Base-by-base conservation (phyloP, 2,113 vertebrate genomes). In the Isurus oxyrinchus region DNA sequence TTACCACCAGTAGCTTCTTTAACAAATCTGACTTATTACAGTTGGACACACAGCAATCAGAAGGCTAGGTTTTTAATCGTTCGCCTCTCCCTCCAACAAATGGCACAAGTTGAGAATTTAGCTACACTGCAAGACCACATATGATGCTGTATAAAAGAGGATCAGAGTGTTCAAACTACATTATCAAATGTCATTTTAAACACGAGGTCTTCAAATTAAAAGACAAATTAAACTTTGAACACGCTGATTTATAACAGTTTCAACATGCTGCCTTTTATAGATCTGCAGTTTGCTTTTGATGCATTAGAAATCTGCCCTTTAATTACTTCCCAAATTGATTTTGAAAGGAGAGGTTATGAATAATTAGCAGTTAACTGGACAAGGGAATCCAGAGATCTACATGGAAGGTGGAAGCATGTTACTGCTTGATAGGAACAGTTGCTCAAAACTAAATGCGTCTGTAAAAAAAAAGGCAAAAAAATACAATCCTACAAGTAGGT, bases 171-270 rank as follows among this genome's bases (percentile, higher is more conserved):
- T 53, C 40, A 55, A 72, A 69, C 94, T 95, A 55, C 66, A 53
- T 95, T 95, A 72, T 95, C 94, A 95, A 69, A 53, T 95, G 67
- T 27, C 44, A 72, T 95, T 95, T 95, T 95, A 55, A 95, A 72
- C 63, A 95, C 10, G 53, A 95, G 44, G 49, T 69, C 40, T 72
- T 95, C 66, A 55, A 67, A 72, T 95, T 95, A 72, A 69, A 95
- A 72, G 44, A 49, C 2, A 95, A 95, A 49, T 72, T 53, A 69
- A 53, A 95, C 40, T 72, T 95, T 95, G 66, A 72, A 84, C 81
- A 84, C 61, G 53, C 44, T 95, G 14, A 13, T 31, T 35, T 49
- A 69, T 49, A 35, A 76, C 44, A 69, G 94, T 23, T 69, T 67
- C 23, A 72, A 31, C 44, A 35, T 95, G 49, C 66, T 95, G 66